phyloP scores from a whole-genome alignment of 1,140 invertebrate species.

The Polypedilum vanderplanki region DNA sequence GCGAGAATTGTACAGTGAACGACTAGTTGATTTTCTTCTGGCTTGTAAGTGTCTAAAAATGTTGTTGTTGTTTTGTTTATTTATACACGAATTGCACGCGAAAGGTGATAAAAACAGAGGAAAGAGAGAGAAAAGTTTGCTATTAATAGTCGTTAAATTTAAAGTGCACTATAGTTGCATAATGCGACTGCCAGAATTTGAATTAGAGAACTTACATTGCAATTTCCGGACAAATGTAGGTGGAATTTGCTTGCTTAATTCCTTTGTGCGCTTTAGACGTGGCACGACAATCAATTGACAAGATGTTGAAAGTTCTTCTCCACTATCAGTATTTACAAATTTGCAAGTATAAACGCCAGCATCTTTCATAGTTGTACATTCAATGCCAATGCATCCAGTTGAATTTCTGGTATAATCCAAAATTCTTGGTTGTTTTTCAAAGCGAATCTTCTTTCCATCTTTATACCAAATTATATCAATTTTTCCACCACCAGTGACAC shows the following conservation, averaged over 20 bases:
- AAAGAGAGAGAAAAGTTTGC: neutral
- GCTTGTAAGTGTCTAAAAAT: slow-evolving; percentile 23
- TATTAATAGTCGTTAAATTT: slow-evolving; percentile 21
- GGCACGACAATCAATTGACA: neutral
- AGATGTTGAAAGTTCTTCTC: neutral
- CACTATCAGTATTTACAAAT: neutral
- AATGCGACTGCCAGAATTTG: neutral
- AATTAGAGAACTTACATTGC: slow-evolving; percentile 14
- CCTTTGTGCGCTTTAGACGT: neutral
- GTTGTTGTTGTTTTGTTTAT: neutral
- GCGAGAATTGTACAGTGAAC: slow-evolving; percentile 10
- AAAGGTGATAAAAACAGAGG: neutral
- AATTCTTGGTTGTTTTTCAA: neutral
- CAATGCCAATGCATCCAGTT: slow-evolving; percentile 24
- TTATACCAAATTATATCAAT: neutral
- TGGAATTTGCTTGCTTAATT: neutral
- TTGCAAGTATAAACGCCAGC: neutral
- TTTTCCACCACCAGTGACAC: slow-evolving; percentile 1
- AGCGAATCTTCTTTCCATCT: slow-evolving; percentile 12
- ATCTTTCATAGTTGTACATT: neutral
- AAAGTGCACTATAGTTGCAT: slow-evolving; percentile 9
- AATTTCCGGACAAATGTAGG: slow-evolving; percentile 6
- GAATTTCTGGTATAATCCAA: slow-evolving; percentile 9
- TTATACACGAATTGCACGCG: neutral
- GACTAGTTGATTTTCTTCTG: slow-evolving; percentile 11